Conservation (phyloP, 2,888 invertebrate genomes). For the Synergus gifuensis region DNA sequence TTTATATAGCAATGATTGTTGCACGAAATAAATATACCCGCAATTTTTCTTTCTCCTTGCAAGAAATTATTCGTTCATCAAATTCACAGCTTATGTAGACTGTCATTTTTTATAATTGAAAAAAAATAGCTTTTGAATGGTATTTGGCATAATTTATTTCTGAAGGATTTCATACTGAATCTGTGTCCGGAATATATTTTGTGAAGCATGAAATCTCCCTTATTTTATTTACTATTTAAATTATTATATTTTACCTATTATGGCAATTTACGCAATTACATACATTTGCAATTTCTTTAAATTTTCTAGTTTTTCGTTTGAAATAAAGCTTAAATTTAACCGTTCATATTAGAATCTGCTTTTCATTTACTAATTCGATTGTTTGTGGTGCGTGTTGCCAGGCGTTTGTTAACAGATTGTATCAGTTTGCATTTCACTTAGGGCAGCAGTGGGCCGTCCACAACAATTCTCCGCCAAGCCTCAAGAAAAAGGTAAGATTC, state of each 20-base stretch:
- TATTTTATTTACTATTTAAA: conserved; percentile 5
- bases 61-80: not conserved
- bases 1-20: not conserved
- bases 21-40: conserved; percentile 6
- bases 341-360: not conserved
- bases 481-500: conserved; percentile 83
- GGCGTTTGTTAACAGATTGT: conserved; percentile 82
- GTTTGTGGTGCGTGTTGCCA: conserved; percentile 80
- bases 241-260: not conserved
- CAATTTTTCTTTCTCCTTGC: not conserved
- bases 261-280: conserved; percentile 27
- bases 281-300: conserved; percentile 1
- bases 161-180: not conserved
- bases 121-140: not conserved
- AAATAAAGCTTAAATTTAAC: conserved; percentile 42
- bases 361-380: conserved; percentile 72
- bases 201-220: not conserved
- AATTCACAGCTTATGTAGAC: conserved; percentile 1
- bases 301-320: conserved; percentile 14
- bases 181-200: not conserved
- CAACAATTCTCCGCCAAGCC: conserved; percentile 80
- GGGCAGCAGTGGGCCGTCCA: conserved; percentile 90
- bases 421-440: conserved; percentile 86
- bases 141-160: not conserved
- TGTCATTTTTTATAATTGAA: not conserved